Percentiles rank a stretch among this genome's conserved stretches.
These are phyloP conservation scores for Platalea minor DNA, from an alignment of 2,797 vertebrate species.

Conservation along the genomic window DNA sequence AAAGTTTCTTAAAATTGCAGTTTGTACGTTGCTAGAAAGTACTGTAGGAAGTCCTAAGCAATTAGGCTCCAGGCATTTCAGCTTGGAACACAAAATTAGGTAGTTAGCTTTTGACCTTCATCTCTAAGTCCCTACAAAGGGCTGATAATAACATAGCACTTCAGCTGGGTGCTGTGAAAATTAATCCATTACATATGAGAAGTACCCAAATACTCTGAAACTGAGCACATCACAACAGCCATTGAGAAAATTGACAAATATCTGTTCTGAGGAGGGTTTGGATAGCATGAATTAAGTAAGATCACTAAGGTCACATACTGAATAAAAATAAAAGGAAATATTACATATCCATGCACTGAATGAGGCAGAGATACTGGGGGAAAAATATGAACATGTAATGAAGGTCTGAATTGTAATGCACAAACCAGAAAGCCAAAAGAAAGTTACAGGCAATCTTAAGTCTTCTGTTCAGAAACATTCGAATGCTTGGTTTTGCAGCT, in stretches of 20 bases:
- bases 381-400: not conserved
- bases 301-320: conserved; percentile 1
- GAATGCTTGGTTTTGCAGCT: not conserved
- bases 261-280: not conserved
- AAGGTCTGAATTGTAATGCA: not conserved
- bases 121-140: not conserved
- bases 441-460: not conserved
- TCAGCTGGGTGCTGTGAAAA: not conserved
- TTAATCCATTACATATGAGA: conserved; percentile 14
- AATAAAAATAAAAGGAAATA: conserved; percentile 8
- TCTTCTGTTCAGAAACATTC: not conserved
- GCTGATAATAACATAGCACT: not conserved
- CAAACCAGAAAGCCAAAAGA: not conserved
- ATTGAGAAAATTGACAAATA: conserved; percentile 17
- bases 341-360: not conserved
- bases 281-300: conserved; percentile 17
- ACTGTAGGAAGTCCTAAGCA: not conserved
- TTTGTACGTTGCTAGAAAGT: not conserved
- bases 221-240: not conserved
- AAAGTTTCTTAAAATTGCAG: not conserved
- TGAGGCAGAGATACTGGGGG: not conserved
- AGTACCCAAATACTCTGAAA: not conserved
- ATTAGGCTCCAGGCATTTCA: not conserved
- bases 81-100: conserved; percentile 22
- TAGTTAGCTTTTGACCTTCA: conserved; percentile 16